Evolutionary conservation across 2,113 vertebrate genomes (phyloP), one percentile per base, ranked within the genome.

Genomic region (Neolamprologus longior): DNA sequence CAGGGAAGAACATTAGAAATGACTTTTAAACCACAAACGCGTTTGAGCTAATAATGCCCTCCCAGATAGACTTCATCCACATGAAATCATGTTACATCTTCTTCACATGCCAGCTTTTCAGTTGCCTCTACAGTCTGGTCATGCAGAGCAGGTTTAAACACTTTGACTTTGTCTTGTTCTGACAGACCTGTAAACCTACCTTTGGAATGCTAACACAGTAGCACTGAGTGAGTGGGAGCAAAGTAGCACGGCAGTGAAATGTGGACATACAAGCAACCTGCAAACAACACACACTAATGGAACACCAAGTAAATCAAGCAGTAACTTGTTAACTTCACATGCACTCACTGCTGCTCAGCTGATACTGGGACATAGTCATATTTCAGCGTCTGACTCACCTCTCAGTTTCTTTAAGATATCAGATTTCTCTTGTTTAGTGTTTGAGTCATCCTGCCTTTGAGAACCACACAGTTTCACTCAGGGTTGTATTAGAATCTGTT

Each of bases 321-420:
- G 78, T 21, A 35, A 61, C 57, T 82, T 83, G 85, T 90, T 90
- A 81, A 89, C 73, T 85, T 85, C 58, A 45, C 21, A 76, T 12
- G 9, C 31, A 26, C 71, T 85, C 66, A 88, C 47, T 63, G 61
- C 82, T 83, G 35, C 81, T 86, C 87, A 91, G 53, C 87, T 92
- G 88, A 92, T 86, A 88, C 88, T 83, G 33, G 28, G 88, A 28
- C 87, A 83, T 47, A 80, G 91, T 87, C 40, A 28, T 81, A 86
- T 88, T 86, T 92, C 42, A 40, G 63, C 19, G 3, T 89, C 79
- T 92, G 87, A 92, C 90, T 92, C 91, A 89, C 83, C 86, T 82
- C 40, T 79, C 57, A 71, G 50, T 88, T 50, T 66, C 84, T 73
- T 57, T 66, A 50, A 35, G 45, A 12, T 57, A 80, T 93, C 82